Evolutionary conservation across 2,113 vertebrate species (phyloP).

Genomic region (Strigops habroptila): DNA sequence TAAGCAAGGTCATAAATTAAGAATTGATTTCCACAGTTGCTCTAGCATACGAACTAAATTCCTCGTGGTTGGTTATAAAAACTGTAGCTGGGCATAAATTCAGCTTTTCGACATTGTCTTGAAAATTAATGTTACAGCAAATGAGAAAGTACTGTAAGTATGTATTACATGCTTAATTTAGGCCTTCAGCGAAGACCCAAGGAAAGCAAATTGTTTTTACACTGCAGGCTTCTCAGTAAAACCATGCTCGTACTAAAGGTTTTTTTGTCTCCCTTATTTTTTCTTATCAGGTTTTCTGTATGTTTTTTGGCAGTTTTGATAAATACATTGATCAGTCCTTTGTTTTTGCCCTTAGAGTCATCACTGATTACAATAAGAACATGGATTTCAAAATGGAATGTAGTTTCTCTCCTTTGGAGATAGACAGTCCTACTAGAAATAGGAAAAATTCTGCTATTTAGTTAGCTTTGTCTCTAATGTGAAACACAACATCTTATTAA

Average conservation of each 20-base stretch:
- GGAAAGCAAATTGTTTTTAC: neutral
- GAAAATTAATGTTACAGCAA: slow-evolving; percentile 23
- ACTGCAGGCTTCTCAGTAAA: neutral
- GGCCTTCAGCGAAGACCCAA: neutral
- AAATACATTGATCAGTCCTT: neutral
- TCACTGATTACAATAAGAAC: neutral
- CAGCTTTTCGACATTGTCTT: neutral
- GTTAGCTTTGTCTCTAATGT: neutral
- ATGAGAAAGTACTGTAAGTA: neutral
- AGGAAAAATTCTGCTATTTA: neutral
- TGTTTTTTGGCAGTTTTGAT: neutral
- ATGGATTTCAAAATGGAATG: neutral
- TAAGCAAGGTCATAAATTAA: slow-evolving; percentile 52
- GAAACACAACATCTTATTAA: neutral
- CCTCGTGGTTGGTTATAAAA: slow-evolving; percentile 38
- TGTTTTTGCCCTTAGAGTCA: neutral
- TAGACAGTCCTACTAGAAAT: neutral
- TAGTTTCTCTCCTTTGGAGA: neutral
- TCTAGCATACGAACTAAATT: slow-evolving; percentile 40
- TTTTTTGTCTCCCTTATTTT: neutral
- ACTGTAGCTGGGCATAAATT: slow-evolving; percentile 17
- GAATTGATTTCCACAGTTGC: slow-evolving; percentile 55
- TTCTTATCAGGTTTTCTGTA: neutral
- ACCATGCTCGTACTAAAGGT: neutral
- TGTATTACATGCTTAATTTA: neutral